Evolutionary conservation across 1,140 invertebrate species (phyloP), one percentile per base, ranked within the genome.

Genomic region (Sarcophaga peregrina): DNA sequence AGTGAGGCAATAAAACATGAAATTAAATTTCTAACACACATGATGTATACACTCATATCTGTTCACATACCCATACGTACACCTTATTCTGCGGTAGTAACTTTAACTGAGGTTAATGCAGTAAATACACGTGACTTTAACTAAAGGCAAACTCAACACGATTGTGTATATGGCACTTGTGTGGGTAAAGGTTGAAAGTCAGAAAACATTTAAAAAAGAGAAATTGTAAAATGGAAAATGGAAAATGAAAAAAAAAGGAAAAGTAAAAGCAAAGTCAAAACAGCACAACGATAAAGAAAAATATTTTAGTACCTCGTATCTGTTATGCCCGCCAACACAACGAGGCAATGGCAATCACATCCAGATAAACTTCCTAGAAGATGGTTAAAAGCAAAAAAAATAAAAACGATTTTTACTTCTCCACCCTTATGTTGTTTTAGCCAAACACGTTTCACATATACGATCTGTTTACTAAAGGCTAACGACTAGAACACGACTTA

Each of bases 401-500:
- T 37, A 37, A 2, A 37, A 37, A 2, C 25, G 25, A 37, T 4
- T 37, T 37, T 37, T 37, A 37, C 4, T 37, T 37, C 25, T 37
- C 25, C 25, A 37, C 25, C 25, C 25, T 37, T 37, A 37, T 37
- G 25, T 37, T 37, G 4, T 45, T 78, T 78, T 52, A 20, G 47
- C 47, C 50, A 78, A 78, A 78, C 75, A 78, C 75, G 75, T 78
- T 78, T 78, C 50, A 78, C n/a, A 37, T 15, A 50, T 47, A 78
- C 75, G 75, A 78, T 78, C 50, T 78, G 75, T 47, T n/a, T 78
- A 78, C 45, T 54, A 81, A 81, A 81, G 80, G 46, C 80, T 68
- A 81, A 62, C 80, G 80, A 81, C 80, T 54, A n/a, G 48, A 81
- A 81, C 54, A 54, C 80, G 80, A 81, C 80, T 62, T 81, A 62